Evolutionary conservation across 53 echinoderm and acorn worm genomes (phyloP).

Genomic region (Patiria pectinifera): DNA sequence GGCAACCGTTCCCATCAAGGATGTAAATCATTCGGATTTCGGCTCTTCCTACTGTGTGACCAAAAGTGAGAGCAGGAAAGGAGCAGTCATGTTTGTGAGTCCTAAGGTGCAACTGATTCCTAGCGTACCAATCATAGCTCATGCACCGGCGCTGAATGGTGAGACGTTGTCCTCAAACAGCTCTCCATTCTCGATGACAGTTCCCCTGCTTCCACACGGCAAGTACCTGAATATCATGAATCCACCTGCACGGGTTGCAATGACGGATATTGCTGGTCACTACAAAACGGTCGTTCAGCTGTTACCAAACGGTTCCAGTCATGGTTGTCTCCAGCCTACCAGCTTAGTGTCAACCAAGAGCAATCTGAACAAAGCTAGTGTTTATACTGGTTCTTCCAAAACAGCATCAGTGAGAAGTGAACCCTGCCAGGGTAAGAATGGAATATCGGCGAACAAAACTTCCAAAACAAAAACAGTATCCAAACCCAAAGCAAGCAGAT

Average conservation of each 20-base stretch:
- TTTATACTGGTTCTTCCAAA: conserved; percentile 27
- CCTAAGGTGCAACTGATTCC: conserved; percentile 70
- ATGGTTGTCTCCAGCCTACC: background rate
- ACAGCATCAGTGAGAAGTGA: conserved; percentile 20
- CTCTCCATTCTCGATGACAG: conserved; percentile 35
- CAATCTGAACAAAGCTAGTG: background rate
- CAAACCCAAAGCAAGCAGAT: conserved; percentile 84
- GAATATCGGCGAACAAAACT: conserved; percentile 1
- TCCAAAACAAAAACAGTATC: conserved; percentile 41
- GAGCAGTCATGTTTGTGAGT: conserved; percentile 62
- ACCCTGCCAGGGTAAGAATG: background rate
- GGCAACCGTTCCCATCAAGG: conserved; percentile 82
- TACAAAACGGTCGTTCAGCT: conserved; percentile 54
- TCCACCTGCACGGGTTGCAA: conserved; percentile 45
- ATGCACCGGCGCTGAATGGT: conserved; percentile 33
- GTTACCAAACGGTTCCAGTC: conserved; percentile 35
- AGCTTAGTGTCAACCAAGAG: background rate
- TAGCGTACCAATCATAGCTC: conserved; percentile 61
- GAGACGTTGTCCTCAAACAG: background rate
- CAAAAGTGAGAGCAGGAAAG: conserved; percentile 38
- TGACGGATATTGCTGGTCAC: conserved; percentile 58
- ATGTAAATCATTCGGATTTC: conserved; percentile 25
- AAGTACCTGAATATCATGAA: conserved; percentile 52
- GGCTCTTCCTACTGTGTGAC: conserved; percentile 14
- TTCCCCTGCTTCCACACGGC: conserved; percentile 43